phyloP scores from a whole-genome alignment of 2,888 invertebrate species.

The Entomobrya multifasciata region DNA sequence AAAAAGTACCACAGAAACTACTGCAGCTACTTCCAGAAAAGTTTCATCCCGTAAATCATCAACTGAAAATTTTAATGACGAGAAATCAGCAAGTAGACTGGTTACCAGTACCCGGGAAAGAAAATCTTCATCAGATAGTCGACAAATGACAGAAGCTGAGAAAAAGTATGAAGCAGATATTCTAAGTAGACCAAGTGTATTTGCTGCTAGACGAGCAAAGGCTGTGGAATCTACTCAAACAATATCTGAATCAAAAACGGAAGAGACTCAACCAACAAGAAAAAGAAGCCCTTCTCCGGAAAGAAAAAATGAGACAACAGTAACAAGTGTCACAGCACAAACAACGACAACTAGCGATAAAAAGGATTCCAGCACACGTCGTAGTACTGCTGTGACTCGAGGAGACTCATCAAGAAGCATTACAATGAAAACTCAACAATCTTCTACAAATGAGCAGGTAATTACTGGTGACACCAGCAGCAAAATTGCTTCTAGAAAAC shows the following conservation, averaged over 20 bases:
- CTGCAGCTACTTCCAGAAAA: constrained; percentile 33
- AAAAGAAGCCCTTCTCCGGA: constrained; percentile 75
- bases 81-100: background rate
- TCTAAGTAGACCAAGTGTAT: constrained; percentile 77
- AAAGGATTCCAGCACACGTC: background rate
- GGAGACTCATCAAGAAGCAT: constrained; percentile 54
- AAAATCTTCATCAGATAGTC: constrained; percentile 2
- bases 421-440: background rate
- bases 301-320: constrained; percentile 46
- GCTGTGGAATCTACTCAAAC: background rate
- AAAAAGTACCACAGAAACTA: background rate
- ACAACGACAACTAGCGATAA: background rate
- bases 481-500: constrained; percentile 24
- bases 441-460: background rate
- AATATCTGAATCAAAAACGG: background rate
- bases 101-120: background rate
- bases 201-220: constrained; percentile 43
- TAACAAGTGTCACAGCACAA: background rate
- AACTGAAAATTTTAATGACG: constrained; percentile 33
- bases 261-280: constrained; percentile 46
- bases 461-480: background rate
- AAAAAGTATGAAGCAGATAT: constrained; percentile 79
- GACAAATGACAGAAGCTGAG: constrained; percentile 55
- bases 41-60: constrained; percentile 35
- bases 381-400: constrained; percentile 20